phyloP scores from a whole-genome alignment of 2,797 vertebrate genomes.

The Chaetophractus vellerosus region DNA sequence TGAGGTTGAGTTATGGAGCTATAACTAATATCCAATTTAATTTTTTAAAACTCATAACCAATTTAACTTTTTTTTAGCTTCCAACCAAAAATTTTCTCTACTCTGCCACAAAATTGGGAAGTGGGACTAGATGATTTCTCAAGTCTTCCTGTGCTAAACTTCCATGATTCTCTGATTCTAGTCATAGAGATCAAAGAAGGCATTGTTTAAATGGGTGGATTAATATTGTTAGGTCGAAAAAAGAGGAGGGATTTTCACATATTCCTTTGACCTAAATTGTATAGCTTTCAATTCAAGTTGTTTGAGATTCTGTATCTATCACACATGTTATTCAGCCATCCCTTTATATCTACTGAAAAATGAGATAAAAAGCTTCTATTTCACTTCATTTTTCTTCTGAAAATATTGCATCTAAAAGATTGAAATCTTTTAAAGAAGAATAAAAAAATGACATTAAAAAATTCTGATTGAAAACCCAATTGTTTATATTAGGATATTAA shows the following conservation, averaged over 20 bases:
- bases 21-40: neutral
- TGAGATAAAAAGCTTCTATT: neutral
- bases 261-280: neutral
- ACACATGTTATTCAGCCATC: neutral
- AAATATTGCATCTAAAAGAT: neutral
- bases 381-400: neutral
- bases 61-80: neutral
- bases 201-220: neutral
- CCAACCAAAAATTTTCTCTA: neutral
- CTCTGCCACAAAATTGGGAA: neutral
- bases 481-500: neutral
- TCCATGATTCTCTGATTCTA: neutral
- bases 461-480: neutral
- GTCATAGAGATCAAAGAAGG: neutral
- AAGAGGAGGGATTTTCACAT: neutral
- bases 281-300: neutral
- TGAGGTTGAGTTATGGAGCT: neutral
- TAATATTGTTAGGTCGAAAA: neutral
- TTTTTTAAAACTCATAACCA: too few relatives aligned
- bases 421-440: neutral
- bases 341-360: neutral
- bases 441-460: neutral
- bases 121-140: neutral
- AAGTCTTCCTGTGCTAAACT: neutral
- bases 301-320: neutral